These are phyloP conservation scores for Geotrupes spiniger DNA, from an alignment of 2,888 invertebrate genomes.

Conservation along the genomic window DNA sequence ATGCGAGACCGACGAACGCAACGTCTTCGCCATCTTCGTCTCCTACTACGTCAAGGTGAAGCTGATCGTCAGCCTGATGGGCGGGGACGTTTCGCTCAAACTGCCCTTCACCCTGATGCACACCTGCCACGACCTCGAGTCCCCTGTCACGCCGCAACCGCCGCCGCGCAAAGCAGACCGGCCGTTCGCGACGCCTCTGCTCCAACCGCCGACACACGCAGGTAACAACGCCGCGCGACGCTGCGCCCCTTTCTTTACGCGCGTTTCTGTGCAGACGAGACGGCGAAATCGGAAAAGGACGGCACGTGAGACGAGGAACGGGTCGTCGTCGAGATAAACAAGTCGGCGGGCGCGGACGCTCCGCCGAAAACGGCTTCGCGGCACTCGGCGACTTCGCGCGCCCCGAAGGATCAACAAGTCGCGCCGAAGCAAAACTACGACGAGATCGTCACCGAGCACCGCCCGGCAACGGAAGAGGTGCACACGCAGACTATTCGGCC, in stretches of 20 bases:
- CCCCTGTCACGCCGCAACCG: conserved; percentile 48
- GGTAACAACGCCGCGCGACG: too few species aligned
- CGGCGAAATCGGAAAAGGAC: conserved; percentile 41
- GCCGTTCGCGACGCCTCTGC: background rate
- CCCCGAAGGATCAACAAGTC: background rate
- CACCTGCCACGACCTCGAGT: conserved; percentile 63
- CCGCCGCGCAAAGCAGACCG: conserved; percentile 4
- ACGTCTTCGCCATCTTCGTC: conserved; percentile 87
- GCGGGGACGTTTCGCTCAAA: conserved; percentile 75
- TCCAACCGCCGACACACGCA: too few species aligned
- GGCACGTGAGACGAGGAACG: conserved; percentile 49
- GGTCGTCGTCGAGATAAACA: conserved; percentile 47
- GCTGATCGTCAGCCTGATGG: conserved; percentile 75
- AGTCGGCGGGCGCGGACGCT: conserved; percentile 21
- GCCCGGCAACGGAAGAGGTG: conserved; percentile 27
- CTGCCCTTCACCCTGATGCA: conserved; percentile 79
- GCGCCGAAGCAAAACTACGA: conserved; percentile 32
- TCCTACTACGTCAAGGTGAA: conserved; percentile 87
- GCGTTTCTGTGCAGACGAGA: conserved; percentile 20
- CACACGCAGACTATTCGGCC: conserved; percentile 6
- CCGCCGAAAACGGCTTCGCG: conserved; percentile 2
- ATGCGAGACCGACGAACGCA: conserved; percentile 64
- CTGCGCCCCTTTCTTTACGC: background rate
- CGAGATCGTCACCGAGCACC: conserved; percentile 39
- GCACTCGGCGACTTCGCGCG: too few species aligned